Conservation (phyloP, 2,113 vertebrate species). For the Microcebus murinus region DNA sequence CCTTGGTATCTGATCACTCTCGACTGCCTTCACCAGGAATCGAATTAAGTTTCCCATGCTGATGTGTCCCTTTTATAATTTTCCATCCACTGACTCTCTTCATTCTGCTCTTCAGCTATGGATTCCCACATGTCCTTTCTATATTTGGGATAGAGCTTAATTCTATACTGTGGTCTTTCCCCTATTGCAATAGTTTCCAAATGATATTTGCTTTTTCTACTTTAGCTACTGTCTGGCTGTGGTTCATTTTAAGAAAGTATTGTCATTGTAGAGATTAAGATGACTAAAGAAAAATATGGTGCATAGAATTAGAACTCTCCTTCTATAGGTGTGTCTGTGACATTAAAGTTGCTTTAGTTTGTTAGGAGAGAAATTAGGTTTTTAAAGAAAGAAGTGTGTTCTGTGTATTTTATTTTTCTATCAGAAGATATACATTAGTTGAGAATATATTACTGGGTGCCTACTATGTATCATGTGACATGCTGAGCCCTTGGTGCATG, state of each 20-base stretch:
- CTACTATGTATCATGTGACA: not conserved
- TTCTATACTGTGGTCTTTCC: not conserved
- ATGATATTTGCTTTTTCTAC: not conserved
- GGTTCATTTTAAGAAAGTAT: not conserved
- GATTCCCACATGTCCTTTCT: not conserved
- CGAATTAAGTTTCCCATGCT: not conserved
- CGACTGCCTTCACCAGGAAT: not conserved
- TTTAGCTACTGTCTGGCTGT: not conserved
- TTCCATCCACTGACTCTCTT: not conserved
- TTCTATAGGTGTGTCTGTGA: not conserved
- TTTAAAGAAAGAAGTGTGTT: not conserved
- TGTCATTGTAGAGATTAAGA: not conserved
- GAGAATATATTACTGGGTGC: not conserved
- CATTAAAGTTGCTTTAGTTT: conserved; percentile 2
- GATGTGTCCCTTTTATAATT: not conserved
- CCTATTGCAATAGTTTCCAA: not conserved
- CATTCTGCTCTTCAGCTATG: not conserved
- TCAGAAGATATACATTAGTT: not conserved
- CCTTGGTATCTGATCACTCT: not conserved
- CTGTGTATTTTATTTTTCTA: not conserved
- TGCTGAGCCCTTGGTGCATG: not conserved
- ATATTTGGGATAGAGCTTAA: not conserved
- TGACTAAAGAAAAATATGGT: not conserved
- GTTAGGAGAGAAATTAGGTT: not conserved
- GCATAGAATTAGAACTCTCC: not conserved